Conservation (phyloP, 37 sponge, comb jelly and placozoan genomes). For the Beroe forskalii region DNA sequence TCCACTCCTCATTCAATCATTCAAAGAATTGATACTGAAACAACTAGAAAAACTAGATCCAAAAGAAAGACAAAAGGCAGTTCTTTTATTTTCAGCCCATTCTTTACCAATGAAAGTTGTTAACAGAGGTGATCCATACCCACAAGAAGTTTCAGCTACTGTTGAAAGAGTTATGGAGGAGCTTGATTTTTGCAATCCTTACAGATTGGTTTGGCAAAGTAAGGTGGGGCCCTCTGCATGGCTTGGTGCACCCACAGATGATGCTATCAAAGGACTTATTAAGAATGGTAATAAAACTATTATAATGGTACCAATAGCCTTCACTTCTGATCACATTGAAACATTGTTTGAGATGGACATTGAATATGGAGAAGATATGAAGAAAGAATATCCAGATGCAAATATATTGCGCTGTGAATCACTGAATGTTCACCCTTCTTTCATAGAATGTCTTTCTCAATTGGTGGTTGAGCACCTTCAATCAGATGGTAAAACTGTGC, state of each 20-base stretch:
- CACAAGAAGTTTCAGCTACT: slow-evolving; percentile 85
- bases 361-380: slow-evolving; percentile 83
- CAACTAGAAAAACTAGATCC: slow-evolving; percentile 29
- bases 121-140: slow-evolving; percentile 89
- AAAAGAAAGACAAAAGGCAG: slow-evolving; percentile 75
- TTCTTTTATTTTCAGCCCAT: slow-evolving; percentile 90
- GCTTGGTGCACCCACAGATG: slow-evolving; percentile 95
- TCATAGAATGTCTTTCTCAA: slow-evolving; percentile 75
- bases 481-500: slow-evolving; percentile 39
- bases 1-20: slow-evolving; percentile 70
- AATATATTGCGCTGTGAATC: slow-evolving; percentile 53
- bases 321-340: slow-evolving; percentile 98
- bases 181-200: slow-evolving; percentile 80
- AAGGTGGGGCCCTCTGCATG: slow-evolving; percentile 95
- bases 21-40: slow-evolving; percentile 6
- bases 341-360: slow-evolving; percentile 90
- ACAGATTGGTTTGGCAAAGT: slow-evolving; percentile 92
- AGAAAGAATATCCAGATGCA: slow-evolving; percentile 69
- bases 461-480: slow-evolving; percentile 76
- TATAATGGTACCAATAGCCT: slow-evolving; percentile 90
- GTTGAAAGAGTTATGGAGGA: slow-evolving; percentile 90
- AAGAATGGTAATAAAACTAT: slow-evolving; percentile 77
- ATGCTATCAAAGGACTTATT: slow-evolving; percentile 79
- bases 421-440: background rate
- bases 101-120: slow-evolving; percentile 92